phyloP scores from a whole-genome alignment of 2,113 vertebrate species.

The Neopipo cinnamomea region DNA sequence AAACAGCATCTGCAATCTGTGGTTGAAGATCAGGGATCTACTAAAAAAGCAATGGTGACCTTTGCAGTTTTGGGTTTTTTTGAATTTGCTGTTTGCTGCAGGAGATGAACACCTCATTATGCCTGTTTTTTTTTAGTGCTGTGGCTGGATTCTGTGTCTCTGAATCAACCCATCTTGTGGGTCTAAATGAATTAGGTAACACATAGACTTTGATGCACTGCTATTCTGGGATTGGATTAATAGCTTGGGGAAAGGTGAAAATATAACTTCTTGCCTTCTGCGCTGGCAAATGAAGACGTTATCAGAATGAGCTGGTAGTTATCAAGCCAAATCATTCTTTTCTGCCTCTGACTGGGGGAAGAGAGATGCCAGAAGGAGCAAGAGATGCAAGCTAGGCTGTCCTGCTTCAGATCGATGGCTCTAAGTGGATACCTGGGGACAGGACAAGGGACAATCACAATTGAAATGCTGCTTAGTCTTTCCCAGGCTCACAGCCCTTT shows the following conservation, averaged over 20 bases:
- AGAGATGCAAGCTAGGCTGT: neutral
- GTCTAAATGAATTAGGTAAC: neutral
- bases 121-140: neutral
- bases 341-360: neutral
- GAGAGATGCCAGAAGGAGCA: neutral
- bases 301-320: neutral
- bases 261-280: neutral
- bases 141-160: neutral
- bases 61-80: neutral
- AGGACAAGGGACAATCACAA: neutral
- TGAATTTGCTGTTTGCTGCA: neutral
- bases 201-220: neutral
- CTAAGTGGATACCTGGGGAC: neutral
- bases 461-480: conserved; percentile 8
- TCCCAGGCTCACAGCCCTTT: neutral
- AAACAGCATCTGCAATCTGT: neutral
- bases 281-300: neutral
- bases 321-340: neutral
- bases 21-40: neutral
- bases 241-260: neutral
- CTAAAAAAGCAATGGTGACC: neutral
- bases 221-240: neutral
- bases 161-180: neutral
- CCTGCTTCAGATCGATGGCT: neutral
- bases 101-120: neutral